Evolutionary conservation across 2,797 vertebrate genomes (phyloP).

Genomic region (Cossypha caffra): DNA sequence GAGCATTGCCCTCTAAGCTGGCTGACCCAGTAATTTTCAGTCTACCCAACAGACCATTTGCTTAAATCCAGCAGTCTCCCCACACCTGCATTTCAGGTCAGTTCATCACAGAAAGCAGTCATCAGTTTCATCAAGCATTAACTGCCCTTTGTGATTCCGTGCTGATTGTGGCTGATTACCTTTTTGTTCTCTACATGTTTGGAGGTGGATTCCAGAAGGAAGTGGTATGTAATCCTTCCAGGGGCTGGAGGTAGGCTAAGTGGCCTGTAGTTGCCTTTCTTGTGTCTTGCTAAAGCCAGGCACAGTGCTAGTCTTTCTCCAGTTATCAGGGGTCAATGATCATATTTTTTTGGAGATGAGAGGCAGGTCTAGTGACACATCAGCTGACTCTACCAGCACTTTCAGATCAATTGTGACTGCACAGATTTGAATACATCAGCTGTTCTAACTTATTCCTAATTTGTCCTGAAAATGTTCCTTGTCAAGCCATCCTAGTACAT

Average conservation of each 20-base stretch:
- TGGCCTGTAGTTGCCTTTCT: background rate
- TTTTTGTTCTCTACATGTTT: background rate
- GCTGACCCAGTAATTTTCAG: background rate
- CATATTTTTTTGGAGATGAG: background rate
- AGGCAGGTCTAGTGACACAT: background rate
- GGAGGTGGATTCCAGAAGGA: background rate
- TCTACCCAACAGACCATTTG: background rate
- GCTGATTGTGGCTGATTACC: background rate
- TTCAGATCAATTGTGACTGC: background rate
- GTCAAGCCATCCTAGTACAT: background rate
- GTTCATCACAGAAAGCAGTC: background rate
- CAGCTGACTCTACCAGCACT: background rate
- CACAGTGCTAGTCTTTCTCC: background rate
- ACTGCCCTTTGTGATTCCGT: background rate
- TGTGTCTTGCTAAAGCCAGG: background rate
- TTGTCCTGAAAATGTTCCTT: background rate
- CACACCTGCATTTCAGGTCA: background rate
- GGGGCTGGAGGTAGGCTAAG: background rate
- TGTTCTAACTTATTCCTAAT: background rate
- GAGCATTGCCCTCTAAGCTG: background rate
- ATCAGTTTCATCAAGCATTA: background rate
- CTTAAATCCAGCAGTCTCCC: background rate
- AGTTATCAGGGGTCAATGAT: background rate
- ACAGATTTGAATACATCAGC: background rate
- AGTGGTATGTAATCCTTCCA: background rate